Conservation (phyloP, 1,140 invertebrate genomes). For the Acromyrmex echinatior region DNA sequence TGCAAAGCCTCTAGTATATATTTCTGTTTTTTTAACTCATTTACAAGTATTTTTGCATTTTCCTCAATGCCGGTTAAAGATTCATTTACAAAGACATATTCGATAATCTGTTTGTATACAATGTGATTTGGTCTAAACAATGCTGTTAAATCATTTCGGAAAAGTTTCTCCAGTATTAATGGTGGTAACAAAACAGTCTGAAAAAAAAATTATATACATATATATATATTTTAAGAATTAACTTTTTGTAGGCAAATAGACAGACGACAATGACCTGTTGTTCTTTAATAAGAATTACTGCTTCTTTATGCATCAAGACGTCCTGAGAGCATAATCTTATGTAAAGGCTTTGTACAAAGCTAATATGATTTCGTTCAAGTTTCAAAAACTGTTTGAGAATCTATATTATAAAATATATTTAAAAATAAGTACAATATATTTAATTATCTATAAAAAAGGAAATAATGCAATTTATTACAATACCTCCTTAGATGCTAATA, state of each 20-base stretch:
- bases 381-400: constrained; percentile 79
- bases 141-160: constrained; percentile 82
- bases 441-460: constrained; percentile 31
- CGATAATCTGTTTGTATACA: constrained; percentile 82
- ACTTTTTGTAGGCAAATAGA: background rate
- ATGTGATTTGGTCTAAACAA: constrained; percentile 81
- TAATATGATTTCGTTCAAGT: constrained; percentile 68
- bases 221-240: constrained; percentile 9
- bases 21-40: constrained; percentile 80
- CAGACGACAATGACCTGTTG: constrained; percentile 73
- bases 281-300: constrained; percentile 79
- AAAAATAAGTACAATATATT: background rate
- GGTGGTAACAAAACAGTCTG: constrained; percentile 76
- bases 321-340: constrained; percentile 80
- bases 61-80: constrained; percentile 77
- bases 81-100: constrained; percentile 82
- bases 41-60: constrained; percentile 80
- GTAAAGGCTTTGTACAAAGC: constrained; percentile 78
- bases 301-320: constrained; percentile 76
- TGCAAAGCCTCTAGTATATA: constrained; percentile 82
- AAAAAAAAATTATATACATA: constrained; percentile 27
- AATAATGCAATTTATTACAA: constrained; percentile 33
- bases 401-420: constrained; percentile 65
- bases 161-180: constrained; percentile 82
- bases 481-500: constrained; percentile 65